Base-by-base conservation (phyloP, 2,797 vertebrate species). In the Pterois miles region DNA sequence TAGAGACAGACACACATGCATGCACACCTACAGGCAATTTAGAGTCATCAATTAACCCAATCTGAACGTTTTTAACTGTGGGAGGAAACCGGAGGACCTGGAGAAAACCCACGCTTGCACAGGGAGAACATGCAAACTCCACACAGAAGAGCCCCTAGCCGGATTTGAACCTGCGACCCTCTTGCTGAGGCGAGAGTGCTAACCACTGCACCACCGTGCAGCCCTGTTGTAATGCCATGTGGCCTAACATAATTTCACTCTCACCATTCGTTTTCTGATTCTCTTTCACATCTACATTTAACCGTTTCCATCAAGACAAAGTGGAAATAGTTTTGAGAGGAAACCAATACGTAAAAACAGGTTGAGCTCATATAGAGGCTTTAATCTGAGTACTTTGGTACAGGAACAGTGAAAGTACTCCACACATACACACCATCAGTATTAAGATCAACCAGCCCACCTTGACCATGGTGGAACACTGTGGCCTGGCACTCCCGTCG, bases 401-500 rank as follows among this genome's bases (percentile, higher is more conserved):
- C n/a, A 62, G 22, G 14, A 66, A 48, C 1, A 38, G 60, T 56
- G 29, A 56, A 53, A 58, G 53, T 34, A 34, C 22, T 38, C 68
- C 18, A 66, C 46, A 79, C 38, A 5, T n/a, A 29, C 14, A 50
- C 36, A 11, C 20, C 50, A n/a, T 12, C 72, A 57, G 12, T 70
- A 81, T 85, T 23, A 34, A 74, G 72, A 84, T 81, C 65, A 85
- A 53, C 46, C 60, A 22, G 52, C 7, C 71, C 78, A 85, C 69
- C 71, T 65, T 84, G 34, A 85, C 71, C 76, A 76, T 31, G 1
- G 13, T 12, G 69, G 67, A 63, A 68, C 73, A 16, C 69, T 1
- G 11, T 22, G 20, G 74, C 67, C 27, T 65, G 65, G 25, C 38
- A 50, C 71, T 43, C 54, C 65, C 50, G 5, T 70, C 78, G 77